Evolutionary conservation across 1,140 invertebrate genomes (phyloP).

Genomic region (Laupala kohalensis): DNA sequence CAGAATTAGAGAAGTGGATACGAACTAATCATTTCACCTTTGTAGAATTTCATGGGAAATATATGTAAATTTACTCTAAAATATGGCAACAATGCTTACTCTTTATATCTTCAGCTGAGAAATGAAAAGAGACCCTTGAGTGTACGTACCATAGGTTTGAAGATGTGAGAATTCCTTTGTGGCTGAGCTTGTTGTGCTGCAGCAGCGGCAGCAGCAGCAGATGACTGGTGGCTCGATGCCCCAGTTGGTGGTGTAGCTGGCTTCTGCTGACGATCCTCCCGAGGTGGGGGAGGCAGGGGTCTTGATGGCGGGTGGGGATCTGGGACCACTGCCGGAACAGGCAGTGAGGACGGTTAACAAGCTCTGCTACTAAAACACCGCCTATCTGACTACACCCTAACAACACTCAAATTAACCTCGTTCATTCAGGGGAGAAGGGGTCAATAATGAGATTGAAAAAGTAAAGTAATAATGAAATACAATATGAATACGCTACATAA

Average conservation of each 20-base stretch:
- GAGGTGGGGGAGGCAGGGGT: constrained; percentile 75
- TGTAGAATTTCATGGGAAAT: too few relatives aligned
- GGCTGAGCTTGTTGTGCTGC: constrained; percentile 39
- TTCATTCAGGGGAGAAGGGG: too few relatives aligned
- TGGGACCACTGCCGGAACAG: constrained; percentile 32
- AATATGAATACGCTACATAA: too few relatives aligned
- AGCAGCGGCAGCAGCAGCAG: constrained; percentile 30
- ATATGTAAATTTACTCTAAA: too few relatives aligned
- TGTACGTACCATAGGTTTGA: constrained; percentile 66
- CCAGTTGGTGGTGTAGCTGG: constrained; percentile 38
- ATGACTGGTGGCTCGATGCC: constrained; percentile 26
- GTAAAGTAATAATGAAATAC: too few relatives aligned
- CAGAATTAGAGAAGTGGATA: too few relatives aligned
- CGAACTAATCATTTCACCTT: too few relatives aligned
- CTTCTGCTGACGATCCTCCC: constrained; percentile 46
- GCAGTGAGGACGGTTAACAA: neutral
- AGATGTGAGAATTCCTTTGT: constrained; percentile 64
- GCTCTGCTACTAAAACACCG: neutral
- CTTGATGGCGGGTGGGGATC: constrained; percentile 51
- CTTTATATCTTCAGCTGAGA: too few relatives aligned
- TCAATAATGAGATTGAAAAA: too few relatives aligned
- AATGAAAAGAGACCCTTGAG: too few relatives aligned
- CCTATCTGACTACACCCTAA: neutral
- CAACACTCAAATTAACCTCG: too few relatives aligned
- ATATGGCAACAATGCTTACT: too few relatives aligned